Evolutionary conservation across 2,113 vertebrate species (phyloP).

Genomic region (Phycodurus eques): DNA sequence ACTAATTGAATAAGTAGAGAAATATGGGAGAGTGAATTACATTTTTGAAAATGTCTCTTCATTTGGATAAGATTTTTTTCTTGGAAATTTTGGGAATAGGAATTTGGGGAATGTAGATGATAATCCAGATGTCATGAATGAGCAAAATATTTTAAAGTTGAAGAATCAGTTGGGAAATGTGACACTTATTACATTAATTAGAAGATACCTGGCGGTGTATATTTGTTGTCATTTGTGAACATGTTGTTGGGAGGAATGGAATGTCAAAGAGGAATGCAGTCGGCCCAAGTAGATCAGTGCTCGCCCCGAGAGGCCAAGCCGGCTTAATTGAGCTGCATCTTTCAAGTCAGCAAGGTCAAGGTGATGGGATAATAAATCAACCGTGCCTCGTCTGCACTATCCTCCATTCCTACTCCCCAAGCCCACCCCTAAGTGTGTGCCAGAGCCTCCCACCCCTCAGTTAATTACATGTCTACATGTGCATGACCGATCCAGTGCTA

Average conservation of each 20-base stretch:
- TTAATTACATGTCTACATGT: conserved; percentile 68
- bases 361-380: conserved; percentile 72
- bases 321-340: conserved; percentile 68
- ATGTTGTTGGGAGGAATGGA: neutral
- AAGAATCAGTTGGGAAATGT: neutral
- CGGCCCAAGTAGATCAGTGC: conserved; percentile 47
- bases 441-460: conserved; percentile 15
- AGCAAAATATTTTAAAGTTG: neutral
- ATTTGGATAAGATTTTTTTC: no score
- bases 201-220: neutral
- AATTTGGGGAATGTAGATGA: neutral
- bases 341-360: conserved; percentile 65
- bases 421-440: neutral
- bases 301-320: conserved; percentile 34
- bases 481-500: conserved; percentile 60
- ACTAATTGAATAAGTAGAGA: no score
- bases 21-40: neutral
- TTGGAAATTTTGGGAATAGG: no score
- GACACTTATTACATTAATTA: neutral
- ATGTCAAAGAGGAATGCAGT: neutral
- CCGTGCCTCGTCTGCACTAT: conserved; percentile 25
- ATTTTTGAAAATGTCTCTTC: neutral
- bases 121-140: neutral
- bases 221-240: neutral
- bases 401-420: conserved; percentile 11